A percentile compares a stretch with the other conserved stretches of the same genome.
These are phyloP conservation scores for Malurus melanocephalus DNA, from an alignment of 2,113 vertebrate species.

Conservation along the genomic window DNA sequence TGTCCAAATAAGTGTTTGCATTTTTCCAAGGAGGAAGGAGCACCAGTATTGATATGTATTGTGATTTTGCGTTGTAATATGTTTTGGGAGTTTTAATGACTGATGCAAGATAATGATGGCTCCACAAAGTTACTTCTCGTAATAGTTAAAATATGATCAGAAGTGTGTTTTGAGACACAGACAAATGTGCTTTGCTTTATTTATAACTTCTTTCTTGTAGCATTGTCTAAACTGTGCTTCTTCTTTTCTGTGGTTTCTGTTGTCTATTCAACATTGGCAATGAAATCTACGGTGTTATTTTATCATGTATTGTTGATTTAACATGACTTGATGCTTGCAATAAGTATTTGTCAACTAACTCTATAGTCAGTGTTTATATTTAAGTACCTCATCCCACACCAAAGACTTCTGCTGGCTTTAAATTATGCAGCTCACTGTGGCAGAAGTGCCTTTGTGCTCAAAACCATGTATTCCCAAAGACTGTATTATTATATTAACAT, in stretches of 20 bases:
- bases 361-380: neutral
- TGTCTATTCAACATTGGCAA: neutral
- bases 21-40: neutral
- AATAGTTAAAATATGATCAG: neutral
- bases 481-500: neutral
- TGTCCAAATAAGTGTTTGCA: neutral
- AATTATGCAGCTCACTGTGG: neutral
- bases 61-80: neutral
- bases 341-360: neutral
- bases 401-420: neutral
- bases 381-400: neutral
- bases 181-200: neutral
- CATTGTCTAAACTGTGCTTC: neutral
- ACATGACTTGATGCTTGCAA: neutral
- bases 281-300: neutral
- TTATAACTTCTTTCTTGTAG: neutral
- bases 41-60: neutral
- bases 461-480: neutral
- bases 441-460: neutral
- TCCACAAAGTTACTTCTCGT: neutral
- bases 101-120: neutral
- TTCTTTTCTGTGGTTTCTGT: neutral
- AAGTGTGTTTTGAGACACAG: neutral
- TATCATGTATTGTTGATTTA: fast-evolving
- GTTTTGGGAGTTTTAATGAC: neutral